These are phyloP conservation scores for Chrysoperla carnea DNA, from an alignment of 1,140 invertebrate species.

Conservation along the genomic window DNA sequence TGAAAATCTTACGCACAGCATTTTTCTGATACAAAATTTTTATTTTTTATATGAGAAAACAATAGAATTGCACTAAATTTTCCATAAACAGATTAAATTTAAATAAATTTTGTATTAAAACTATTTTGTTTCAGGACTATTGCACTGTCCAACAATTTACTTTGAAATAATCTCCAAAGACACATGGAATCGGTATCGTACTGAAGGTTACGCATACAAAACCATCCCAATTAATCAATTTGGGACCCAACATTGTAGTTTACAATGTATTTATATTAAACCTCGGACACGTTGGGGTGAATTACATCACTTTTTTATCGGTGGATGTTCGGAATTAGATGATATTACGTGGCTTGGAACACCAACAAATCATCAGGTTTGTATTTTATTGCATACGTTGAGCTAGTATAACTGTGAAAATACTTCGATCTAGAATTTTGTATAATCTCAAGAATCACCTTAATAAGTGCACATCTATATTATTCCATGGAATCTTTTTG, in stretches of 20 bases:
- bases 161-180: conserved; percentile 25
- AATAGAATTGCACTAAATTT: too few relatives aligned
- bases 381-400: background rate
- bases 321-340: conserved; percentile 14
- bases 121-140: background rate
- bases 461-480: too few relatives aligned
- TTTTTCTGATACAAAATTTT: too few relatives aligned
- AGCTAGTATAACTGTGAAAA: too few relatives aligned
- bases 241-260: conserved; percentile 10
- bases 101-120: too few relatives aligned
- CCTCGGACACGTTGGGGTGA: conserved; percentile 15
- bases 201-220: conserved; percentile 23
- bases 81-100: too few relatives aligned
- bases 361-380: background rate
- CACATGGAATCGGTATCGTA: conserved; percentile 22
- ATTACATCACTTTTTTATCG: conserved; percentile 23
- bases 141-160: conserved; percentile 13
- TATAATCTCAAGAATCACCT: too few relatives aligned
- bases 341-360: background rate
- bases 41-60: too few relatives aligned
- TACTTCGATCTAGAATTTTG: too few relatives aligned
- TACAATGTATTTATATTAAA: conserved; percentile 19
- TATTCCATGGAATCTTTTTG: too few relatives aligned
- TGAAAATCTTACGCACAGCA: too few relatives aligned
- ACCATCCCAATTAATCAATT: conserved; percentile 13